A percentile compares a stretch with the other conserved stretches of the same genome.
These are phyloP conservation scores for Ichneumon xanthorius DNA, from an alignment of 2,888 invertebrate species.

Conservation along the genomic window DNA sequence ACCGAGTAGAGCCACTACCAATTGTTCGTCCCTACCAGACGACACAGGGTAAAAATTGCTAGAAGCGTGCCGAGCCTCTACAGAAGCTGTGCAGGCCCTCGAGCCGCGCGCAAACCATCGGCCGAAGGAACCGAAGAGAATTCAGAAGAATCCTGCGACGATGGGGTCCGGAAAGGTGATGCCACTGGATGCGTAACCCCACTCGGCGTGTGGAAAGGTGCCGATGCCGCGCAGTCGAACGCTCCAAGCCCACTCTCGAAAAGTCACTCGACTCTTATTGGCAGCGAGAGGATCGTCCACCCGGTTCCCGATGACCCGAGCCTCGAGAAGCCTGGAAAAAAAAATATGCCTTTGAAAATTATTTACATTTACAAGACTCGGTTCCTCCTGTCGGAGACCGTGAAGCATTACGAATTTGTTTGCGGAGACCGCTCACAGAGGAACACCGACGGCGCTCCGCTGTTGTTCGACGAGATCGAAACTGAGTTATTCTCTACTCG, in stretches of 20 bases:
- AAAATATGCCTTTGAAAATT: slow-evolving; percentile 51
- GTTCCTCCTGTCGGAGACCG: not conserved
- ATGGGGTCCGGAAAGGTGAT: slow-evolving; percentile 9
- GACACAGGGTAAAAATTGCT: slow-evolving; percentile 46
- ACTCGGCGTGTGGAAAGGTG: slow-evolving; percentile 1
- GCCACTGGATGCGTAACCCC: not conserved
- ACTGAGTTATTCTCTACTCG: not conserved
- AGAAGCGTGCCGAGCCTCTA: slow-evolving; percentile 39
- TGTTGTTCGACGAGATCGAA: slow-evolving; percentile 40
- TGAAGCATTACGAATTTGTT: slow-evolving; percentile 59
- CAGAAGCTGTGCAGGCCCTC: not conserved
- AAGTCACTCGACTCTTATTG: slow-evolving; percentile 1
- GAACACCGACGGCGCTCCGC: not conserved
- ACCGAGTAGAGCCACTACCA: slow-evolving; percentile 71
- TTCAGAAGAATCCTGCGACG: not conserved
- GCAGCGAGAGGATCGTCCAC: not conserved
- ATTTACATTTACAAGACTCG: slow-evolving; percentile 44
- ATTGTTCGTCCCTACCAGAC: slow-evolving; percentile 58
- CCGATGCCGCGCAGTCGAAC: not conserved
- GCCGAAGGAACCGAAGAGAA: not conserved
- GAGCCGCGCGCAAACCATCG: not conserved
- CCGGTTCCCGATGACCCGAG: slow-evolving; percentile 3
- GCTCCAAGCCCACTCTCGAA: not conserved
- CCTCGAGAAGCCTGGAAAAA: not conserved
- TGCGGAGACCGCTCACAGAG: slow-evolving; percentile 17